These are phyloP conservation scores for Habropoda laboriosa DNA, from an alignment of 1,140 invertebrate species.

Conservation along the genomic window DNA sequence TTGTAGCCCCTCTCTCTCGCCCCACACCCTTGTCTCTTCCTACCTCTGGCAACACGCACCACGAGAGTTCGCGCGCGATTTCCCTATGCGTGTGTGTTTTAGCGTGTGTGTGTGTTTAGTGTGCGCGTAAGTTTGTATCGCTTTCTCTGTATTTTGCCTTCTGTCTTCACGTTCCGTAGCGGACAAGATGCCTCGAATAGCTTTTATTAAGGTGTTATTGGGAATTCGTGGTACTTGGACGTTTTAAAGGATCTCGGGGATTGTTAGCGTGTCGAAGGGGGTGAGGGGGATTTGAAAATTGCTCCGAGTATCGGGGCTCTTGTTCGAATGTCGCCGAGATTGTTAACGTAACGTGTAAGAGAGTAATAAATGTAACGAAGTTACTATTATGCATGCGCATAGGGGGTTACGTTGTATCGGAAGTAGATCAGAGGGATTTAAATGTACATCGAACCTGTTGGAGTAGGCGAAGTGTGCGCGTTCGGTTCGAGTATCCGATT, in stretches of 20 bases:
- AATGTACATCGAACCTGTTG: too few relatives aligned
- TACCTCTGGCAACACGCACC: slow-evolving; percentile 41
- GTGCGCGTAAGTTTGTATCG: neutral
- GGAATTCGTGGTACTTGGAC: neutral
- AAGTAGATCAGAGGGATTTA: neutral
- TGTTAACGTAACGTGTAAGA: neutral
- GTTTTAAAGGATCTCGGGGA: neutral
- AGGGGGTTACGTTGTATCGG: neutral
- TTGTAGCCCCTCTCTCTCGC: slow-evolving; percentile 62
- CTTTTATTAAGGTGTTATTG: slow-evolving; percentile 4
- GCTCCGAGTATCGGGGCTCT: neutral
- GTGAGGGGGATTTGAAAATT: neutral
- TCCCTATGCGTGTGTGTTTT: slow-evolving; percentile 33
- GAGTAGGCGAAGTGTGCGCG: too few relatives aligned
- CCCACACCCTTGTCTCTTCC: slow-evolving; percentile 30
- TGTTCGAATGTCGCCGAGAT: neutral
- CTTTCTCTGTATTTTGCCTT: slow-evolving; percentile 2
- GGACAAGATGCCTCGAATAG: neutral
- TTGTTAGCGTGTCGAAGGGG: neutral
- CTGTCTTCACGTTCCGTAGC: neutral
- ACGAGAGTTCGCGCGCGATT: slow-evolving; percentile 54
- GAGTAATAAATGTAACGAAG: slow-evolving; percentile 6
- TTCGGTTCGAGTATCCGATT: too few relatives aligned
- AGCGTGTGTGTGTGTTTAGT: too few relatives aligned
- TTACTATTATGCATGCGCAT: slow-evolving; percentile 1